These are phyloP conservation scores for Leptodactylus fuscus DNA, from an alignment of 2,113 vertebrate genomes.

Conservation along the genomic window DNA sequence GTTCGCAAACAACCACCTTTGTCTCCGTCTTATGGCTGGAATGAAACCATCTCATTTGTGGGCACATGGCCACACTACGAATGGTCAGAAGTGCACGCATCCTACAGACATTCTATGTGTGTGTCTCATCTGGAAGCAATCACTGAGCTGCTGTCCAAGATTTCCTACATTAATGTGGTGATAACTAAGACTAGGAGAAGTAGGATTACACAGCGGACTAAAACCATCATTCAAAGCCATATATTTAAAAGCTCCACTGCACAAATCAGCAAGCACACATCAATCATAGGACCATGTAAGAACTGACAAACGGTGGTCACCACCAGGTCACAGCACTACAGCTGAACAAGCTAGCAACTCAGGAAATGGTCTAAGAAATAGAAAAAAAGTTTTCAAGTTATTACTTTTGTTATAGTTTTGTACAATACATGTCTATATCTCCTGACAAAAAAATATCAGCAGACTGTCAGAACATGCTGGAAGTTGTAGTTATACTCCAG, in stretches of 20 bases:
- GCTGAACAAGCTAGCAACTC: background rate
- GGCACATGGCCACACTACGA: background rate
- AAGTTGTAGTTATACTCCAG: too few species aligned
- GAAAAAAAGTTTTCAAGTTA: too few species aligned
- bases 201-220: conserved; percentile 34
- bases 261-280: background rate
- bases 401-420: too few species aligned
- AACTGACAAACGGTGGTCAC: background rate
- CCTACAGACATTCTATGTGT: conserved; percentile 37
- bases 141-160: background rate
- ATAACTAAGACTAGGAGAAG: conserved; percentile 3
- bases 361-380: background rate
- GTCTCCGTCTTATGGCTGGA: background rate
- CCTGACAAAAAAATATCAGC: too few species aligned
- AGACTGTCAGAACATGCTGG: too few species aligned
- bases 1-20: conserved; percentile 31
- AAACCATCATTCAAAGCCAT: conserved; percentile 18
- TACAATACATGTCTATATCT: too few species aligned
- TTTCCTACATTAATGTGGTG: conserved; percentile 36
- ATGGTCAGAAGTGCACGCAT: conserved; percentile 36
- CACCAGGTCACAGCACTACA: background rate
- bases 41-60: conserved; percentile 17
- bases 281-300: background rate
- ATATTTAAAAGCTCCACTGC: background rate
- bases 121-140: conserved; percentile 46